A percentile compares a stretch with the other conserved stretches of the same genome.
Evolutionary conservation across 2,888 invertebrate genomes (phyloP).

Genomic region (Nephrotoma appendiculata): DNA sequence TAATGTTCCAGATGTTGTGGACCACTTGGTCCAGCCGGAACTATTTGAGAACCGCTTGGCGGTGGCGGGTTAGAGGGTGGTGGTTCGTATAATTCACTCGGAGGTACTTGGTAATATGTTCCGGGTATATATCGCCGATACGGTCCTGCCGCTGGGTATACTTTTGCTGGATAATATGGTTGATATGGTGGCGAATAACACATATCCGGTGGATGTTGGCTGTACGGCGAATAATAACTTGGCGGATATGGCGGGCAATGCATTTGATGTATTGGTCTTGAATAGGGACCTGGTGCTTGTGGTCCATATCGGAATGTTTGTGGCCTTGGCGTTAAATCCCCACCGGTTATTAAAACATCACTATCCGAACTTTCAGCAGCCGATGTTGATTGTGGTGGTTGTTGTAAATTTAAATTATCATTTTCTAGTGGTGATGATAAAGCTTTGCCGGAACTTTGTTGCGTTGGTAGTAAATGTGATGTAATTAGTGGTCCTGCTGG

Average conservation of each 20-base stretch:
- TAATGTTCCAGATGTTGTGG: conserved; percentile 36
- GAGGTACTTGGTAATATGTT: conserved; percentile 21
- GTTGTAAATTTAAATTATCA: conserved; percentile 29
- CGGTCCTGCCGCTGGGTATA: conserved; percentile 33
- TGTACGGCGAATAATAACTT: conserved; percentile 29
- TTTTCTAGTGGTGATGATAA: conserved; percentile 32
- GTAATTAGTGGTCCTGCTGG: conserved; percentile 82
- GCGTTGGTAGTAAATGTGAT: conserved; percentile 40
- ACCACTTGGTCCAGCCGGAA: conserved; percentile 27
- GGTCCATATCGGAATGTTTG: conserved; percentile 21
- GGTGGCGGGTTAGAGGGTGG: conserved; percentile 17
- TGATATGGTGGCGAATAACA: conserved; percentile 38
- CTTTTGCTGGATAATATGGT: conserved; percentile 35
- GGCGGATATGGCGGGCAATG: conserved; percentile 33
- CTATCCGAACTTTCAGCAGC: conserved; percentile 22
- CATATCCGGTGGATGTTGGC: conserved; percentile 23
- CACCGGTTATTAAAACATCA: conserved; percentile 24
- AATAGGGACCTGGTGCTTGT: conserved; percentile 19
- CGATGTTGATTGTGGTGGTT: conserved; percentile 23
- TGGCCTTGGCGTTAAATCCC: conserved; percentile 19
- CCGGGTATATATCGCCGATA: conserved; percentile 20
- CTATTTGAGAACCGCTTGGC: conserved; percentile 29
- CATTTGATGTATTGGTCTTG: conserved; percentile 30
- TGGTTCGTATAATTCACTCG: conserved; percentile 25
- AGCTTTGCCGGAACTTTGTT: conserved; percentile 16